Evolutionary conservation across 2,888 invertebrate genomes (phyloP), one percentile per base, ranked within the genome.

Genomic region (Conistra vaccinii): DNA sequence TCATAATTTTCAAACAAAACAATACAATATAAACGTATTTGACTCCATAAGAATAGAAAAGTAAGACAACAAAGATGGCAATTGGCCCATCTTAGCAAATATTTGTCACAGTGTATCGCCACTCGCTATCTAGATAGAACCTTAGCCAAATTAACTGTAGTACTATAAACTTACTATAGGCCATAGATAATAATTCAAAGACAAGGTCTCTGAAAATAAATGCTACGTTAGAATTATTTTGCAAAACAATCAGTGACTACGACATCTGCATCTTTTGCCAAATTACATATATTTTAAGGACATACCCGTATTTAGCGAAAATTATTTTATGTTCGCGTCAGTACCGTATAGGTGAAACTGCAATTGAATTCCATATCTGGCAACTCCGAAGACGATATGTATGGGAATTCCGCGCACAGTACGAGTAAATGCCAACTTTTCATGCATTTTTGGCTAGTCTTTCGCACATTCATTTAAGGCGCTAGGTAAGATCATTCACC

Each of bases 81-180:
- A 58, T 69, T 29, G 17, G 73, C 75, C 85, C 74, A 82, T 84
- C 78, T 67, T 26, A 67, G 20, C 61, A 71, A 61, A 60, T 61
- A 67, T 81, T 23, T 73, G 62, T 78, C 39, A 75, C 70, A 62
- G 68, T 76, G 10, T 78, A 61, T 60, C 67, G 55, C 85, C 74
- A 62, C 55, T 71, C 51, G 32, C 51, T 69, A 80, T 85, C 85
- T 79, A 55, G 83, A 85, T 87, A 32, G 72, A 68, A 73, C 20
- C 39, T n/a, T 5, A 63, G 87, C 85, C 85, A 85, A 83, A 73
- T 70, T 73, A 69, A 70, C 48, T 42, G n/a, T 26, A 14, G 62
- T 32, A 66, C 39, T 48, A 58, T 32, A n/a, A 65, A 42, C 26
- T 62, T 45, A 23, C 39, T 32, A 68, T 32, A 58, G 3, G 57